These are phyloP conservation scores for Drosophila kikkawai DNA, from an alignment of 1,140 invertebrate genomes.

Conservation along the genomic window DNA sequence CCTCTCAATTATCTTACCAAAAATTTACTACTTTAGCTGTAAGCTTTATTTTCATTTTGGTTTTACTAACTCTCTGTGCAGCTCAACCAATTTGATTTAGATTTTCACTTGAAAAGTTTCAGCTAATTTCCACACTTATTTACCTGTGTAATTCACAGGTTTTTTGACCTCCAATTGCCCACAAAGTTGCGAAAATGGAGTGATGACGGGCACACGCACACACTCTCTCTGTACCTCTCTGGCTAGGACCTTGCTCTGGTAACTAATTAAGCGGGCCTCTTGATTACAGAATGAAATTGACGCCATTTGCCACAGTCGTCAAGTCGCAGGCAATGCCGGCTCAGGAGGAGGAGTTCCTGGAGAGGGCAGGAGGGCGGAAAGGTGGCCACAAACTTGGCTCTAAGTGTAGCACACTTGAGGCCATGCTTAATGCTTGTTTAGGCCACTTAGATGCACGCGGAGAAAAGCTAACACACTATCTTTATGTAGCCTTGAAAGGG, in stretches of 20 bases:
- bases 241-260: slow-evolving; percentile 3
- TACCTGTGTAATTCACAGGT: slow-evolving; percentile 1
- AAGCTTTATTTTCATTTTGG: not conserved
- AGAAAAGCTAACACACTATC: not conserved
- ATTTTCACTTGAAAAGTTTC: slow-evolving; percentile 1
- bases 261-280: slow-evolving; percentile 75
- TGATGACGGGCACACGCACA: not conserved
- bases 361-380: not conserved
- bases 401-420: slow-evolving; percentile 64
- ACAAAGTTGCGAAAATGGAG: slow-evolving; percentile 3
- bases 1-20: not conserved
- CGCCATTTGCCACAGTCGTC: slow-evolving; percentile 61
- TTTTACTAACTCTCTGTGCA: not conserved
- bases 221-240: not conserved
- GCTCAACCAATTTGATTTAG: not conserved
- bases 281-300: slow-evolving; percentile 78
- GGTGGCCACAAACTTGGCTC: slow-evolving; percentile 42
- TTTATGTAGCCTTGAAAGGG: not conserved
- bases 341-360: not conserved
- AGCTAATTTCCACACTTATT: slow-evolving; percentile 2
- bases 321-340: slow-evolving; percentile 15
- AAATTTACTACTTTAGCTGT: not conserved
- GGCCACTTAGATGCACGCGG: slow-evolving; percentile 17
- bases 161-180: not conserved
- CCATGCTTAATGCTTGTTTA: slow-evolving; percentile 55